Conservation (phyloP, 2,888 invertebrate genomes). For the Andrena haemorrhoa region DNA sequence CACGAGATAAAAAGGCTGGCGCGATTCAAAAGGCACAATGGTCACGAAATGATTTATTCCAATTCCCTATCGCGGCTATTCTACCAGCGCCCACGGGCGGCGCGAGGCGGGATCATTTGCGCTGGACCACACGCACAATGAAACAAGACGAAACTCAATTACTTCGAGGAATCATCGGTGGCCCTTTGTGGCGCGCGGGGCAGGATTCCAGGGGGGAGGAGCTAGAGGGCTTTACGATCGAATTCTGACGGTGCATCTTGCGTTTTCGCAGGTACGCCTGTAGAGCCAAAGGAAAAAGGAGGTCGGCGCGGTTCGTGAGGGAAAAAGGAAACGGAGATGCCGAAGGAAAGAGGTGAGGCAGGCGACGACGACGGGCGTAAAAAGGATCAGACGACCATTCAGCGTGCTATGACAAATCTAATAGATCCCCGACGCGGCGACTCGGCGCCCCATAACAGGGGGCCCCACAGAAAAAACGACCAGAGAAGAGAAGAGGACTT, state of each 20-base stretch:
- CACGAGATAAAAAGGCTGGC: background rate
- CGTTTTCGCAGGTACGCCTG: slow-evolving; percentile 67
- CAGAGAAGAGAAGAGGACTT: slow-evolving; percentile 28
- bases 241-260: slow-evolving; percentile 73
- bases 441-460: slow-evolving; percentile 26
- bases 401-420: slow-evolving; percentile 77
- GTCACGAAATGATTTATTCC: slow-evolving; percentile 49
- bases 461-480: slow-evolving; percentile 16
- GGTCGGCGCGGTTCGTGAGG: background rate
- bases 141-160: slow-evolving; percentile 64
- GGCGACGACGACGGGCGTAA: slow-evolving; percentile 34
- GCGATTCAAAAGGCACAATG: slow-evolving; percentile 28
- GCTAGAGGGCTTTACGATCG: slow-evolving; percentile 66
- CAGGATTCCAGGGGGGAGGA: background rate
- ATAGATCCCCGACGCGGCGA: slow-evolving; percentile 69
- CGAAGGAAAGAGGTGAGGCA: slow-evolving; percentile 23
- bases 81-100: slow-evolving; percentile 30
- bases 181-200: slow-evolving; percentile 54
- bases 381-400: slow-evolving; percentile 70
- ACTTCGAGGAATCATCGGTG: slow-evolving; percentile 57
- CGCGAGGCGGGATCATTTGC: slow-evolving; percentile 19
- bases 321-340: background rate
- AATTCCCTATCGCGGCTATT: slow-evolving; percentile 36
- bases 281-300: slow-evolving; percentile 20
- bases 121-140: slow-evolving; percentile 49